Evolutionary conservation across 2,113 vertebrate genomes (phyloP).

Genomic region (Oxyura jamaicensis): DNA sequence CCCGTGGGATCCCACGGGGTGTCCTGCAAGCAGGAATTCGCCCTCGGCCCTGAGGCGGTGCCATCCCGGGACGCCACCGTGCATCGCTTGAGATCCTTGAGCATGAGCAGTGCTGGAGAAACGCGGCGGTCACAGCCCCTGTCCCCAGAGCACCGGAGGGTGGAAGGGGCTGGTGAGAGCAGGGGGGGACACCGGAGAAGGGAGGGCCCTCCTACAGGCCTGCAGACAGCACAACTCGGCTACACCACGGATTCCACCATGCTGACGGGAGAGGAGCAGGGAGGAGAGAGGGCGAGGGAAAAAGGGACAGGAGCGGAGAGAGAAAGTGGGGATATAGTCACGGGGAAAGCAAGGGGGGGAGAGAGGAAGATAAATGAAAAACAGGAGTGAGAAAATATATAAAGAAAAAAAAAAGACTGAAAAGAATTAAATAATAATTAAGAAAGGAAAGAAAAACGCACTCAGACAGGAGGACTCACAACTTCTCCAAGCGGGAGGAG

Average conservation of each 20-base stretch:
- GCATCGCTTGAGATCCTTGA: background rate
- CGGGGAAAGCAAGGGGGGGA: slow-evolving; percentile 17
- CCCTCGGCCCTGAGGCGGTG: background rate
- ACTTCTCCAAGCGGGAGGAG: slow-evolving; percentile 88
- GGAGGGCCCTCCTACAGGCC: slow-evolving; percentile 76
- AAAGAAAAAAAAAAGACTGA: slow-evolving; percentile 60
- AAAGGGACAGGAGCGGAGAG: slow-evolving; percentile 41
- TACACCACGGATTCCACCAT: slow-evolving; percentile 86
- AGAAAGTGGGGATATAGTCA: slow-evolving; percentile 71
- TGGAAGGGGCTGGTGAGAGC: background rate
- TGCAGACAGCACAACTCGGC: slow-evolving; percentile 84
- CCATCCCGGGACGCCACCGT: background rate
- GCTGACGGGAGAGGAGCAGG: slow-evolving; percentile 83
- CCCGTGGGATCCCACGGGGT: background rate
- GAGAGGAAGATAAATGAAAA: slow-evolving; percentile 78
- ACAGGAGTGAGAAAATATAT: slow-evolving; percentile 66
- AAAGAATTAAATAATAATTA: slow-evolving; percentile 33
- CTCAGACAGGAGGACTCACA: slow-evolving; percentile 88
- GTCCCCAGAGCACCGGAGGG: background rate
- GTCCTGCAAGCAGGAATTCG: background rate
- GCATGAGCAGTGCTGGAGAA: background rate
- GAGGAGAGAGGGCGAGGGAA: slow-evolving; percentile 81
- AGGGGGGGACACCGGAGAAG: background rate
- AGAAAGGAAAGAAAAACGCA: slow-evolving; percentile 70
- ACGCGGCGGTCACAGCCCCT: background rate